phyloP scores from a whole-genome alignment of 2,888 invertebrate genomes.

The Drosophila melanosoma region DNA sequence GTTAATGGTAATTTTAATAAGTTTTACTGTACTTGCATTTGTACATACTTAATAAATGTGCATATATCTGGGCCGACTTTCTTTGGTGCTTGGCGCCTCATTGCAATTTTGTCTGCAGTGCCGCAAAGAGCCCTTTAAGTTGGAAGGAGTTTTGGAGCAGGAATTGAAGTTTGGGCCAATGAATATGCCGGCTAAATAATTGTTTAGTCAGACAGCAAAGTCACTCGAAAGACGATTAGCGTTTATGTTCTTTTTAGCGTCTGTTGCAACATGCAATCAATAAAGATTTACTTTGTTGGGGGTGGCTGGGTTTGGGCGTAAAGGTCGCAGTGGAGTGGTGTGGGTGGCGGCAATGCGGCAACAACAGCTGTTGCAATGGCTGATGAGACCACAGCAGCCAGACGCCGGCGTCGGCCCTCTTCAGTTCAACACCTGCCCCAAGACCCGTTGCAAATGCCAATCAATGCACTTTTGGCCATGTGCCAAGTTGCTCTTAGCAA shows the following conservation, averaged over 20 bases:
- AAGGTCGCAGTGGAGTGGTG: conserved; percentile 8
- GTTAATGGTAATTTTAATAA: not conserved
- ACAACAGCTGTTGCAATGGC: conserved; percentile 76
- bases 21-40: conserved; percentile 1
- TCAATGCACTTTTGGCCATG: conserved; percentile 82
- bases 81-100: conserved; percentile 41
- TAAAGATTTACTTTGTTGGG: conserved; percentile 66
- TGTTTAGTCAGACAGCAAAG: conserved; percentile 66
- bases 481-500: conserved; percentile 78
- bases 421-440: conserved; percentile 38
- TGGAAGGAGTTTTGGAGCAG: not conserved
- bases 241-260: conserved; percentile 50
- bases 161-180: conserved; percentile 26
- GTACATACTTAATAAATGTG: conserved; percentile 22
- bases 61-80: conserved; percentile 44
- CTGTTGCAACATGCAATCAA: conserved; percentile 72
- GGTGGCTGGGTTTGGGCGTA: conserved; percentile 2
- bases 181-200: conserved; percentile 60
- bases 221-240: conserved; percentile 66
- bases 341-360: conserved; percentile 64
- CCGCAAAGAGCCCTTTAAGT: conserved; percentile 25
- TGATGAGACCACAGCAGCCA: conserved; percentile 71
- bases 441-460: conserved; percentile 64
- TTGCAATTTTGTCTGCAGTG: conserved; percentile 59
- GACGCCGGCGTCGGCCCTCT: conserved; percentile 67